Evolutionary conservation across 2,888 invertebrate genomes (phyloP).

Genomic region (Trissoscelio sp.): DNA sequence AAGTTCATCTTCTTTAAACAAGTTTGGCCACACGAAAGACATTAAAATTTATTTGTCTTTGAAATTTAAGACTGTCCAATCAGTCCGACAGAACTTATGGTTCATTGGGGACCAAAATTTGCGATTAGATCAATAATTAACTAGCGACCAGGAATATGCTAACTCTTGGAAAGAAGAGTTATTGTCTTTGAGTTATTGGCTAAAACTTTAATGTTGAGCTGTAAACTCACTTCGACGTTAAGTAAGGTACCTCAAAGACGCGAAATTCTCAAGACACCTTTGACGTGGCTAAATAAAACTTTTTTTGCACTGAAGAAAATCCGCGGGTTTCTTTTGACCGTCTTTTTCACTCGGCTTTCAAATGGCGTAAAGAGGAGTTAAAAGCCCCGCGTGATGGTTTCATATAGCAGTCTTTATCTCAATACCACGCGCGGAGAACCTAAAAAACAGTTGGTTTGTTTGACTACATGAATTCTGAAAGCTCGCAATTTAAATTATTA

Average conservation of each 20-base stretch:
- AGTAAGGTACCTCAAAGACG: background rate
- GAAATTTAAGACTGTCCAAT: background rate
- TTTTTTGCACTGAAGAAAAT: background rate
- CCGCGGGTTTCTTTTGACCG: background rate
- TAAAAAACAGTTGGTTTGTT: background rate
- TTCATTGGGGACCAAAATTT: slow-evolving; percentile 9
- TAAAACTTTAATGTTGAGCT: background rate
- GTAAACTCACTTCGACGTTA: slow-evolving; percentile 1
- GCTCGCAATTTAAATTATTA: slow-evolving; percentile 4
- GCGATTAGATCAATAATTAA: slow-evolving; percentile 32
- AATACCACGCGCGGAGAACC: background rate
- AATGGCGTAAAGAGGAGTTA: slow-evolving; percentile 8
- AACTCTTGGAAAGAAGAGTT: slow-evolving; percentile 3
- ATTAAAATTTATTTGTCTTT: slow-evolving; percentile 25
- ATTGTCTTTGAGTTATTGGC: background rate
- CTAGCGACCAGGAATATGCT: slow-evolving; percentile 3
- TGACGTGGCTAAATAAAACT: slow-evolving; percentile 1
- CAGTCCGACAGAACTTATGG: slow-evolving; percentile 10
- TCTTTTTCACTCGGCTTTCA: slow-evolving; percentile 15
- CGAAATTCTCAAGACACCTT: background rate
- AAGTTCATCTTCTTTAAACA: background rate
- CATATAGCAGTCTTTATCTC: slow-evolving; percentile 19
- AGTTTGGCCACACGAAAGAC: background rate
- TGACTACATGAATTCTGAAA: slow-evolving; percentile 2
- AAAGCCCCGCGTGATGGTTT: slow-evolving; percentile 26